phyloP scores from a whole-genome alignment of 2,113 vertebrate species.

The Triplophysa dalaica region DNA sequence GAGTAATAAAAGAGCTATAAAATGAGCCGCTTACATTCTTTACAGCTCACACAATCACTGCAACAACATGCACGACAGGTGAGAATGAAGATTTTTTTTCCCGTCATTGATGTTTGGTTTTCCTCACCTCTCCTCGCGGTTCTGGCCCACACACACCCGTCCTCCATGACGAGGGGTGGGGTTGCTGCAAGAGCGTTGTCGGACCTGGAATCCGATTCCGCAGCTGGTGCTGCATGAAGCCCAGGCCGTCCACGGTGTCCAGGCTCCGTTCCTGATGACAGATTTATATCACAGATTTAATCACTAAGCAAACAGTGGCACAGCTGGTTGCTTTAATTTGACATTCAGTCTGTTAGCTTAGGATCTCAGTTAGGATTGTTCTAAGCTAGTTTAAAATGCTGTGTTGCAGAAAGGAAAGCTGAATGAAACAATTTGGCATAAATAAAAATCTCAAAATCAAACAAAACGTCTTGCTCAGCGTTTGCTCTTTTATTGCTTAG shows the following conservation, averaged over 20 bases:
- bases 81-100: neutral
- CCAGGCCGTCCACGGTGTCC: slow-evolving; percentile 97
- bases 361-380: neutral
- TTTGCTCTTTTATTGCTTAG: neutral
- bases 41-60: slow-evolving; percentile 2
- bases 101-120: neutral
- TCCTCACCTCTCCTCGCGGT: slow-evolving; percentile 89
- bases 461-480: neutral
- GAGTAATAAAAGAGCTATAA: slow-evolving; percentile 14
- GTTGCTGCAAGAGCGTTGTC: slow-evolving; percentile 95
- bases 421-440: neutral
- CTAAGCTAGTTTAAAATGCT: neutral
- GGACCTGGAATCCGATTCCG: slow-evolving; percentile 96
- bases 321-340: slow-evolving; percentile 2
- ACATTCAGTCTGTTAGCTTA: slow-evolving; percentile 14
- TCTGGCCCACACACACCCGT: slow-evolving; percentile 95
- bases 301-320: slow-evolving; percentile 10
- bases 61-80: neutral
- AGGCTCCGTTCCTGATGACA: slow-evolving; percentile 88
- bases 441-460: neutral
- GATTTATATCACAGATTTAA: slow-evolving; percentile 1
- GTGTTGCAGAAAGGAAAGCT: neutral
- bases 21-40: slow-evolving; percentile 3
- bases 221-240: slow-evolving; percentile 95
- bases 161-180: slow-evolving; percentile 92